These are phyloP conservation scores for Caenorhabditis briggsae DNA, from an alignment of 1,140 invertebrate genomes.

Conservation along the genomic window DNA sequence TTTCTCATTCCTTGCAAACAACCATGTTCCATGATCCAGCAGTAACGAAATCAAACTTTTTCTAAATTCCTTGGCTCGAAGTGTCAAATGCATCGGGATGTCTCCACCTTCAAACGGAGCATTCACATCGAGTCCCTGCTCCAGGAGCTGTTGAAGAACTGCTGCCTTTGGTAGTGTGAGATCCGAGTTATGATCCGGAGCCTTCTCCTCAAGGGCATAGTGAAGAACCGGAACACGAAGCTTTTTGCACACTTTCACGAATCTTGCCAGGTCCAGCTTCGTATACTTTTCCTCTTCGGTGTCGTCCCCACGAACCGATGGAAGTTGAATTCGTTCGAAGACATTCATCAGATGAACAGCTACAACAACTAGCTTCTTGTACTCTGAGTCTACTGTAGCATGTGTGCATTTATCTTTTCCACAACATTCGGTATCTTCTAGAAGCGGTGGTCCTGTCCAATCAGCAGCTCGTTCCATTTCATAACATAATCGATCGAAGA, in stretches of 20 bases:
- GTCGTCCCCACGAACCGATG: neutral
- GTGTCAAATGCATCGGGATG: slow-evolving; percentile 71
- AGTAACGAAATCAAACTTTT: slow-evolving; percentile 64
- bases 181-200: neutral
- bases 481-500: neutral
- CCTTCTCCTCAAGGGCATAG: slow-evolving; percentile 46
- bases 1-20: slow-evolving; percentile 68
- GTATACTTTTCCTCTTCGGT: neutral
- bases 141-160: slow-evolving; percentile 37
- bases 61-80: slow-evolving; percentile 61
- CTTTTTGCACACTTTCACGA: slow-evolving; percentile 26
- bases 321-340: neutral
- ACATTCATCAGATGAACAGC: slow-evolving; percentile 16
- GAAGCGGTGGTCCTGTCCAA: neutral
- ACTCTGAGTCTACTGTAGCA: neutral
- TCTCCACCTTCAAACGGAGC: slow-evolving; percentile 51
- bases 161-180: slow-evolving; percentile 12
- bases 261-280: neutral
- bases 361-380: neutral
- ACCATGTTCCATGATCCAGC: slow-evolving; percentile 65
- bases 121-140: neutral
- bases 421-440: slow-evolving; percentile 41
- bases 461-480: slow-evolving; percentile 20
- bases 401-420: neutral
- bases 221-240: slow-evolving; percentile 52